These are phyloP conservation scores for Eurytoma californica DNA, from an alignment of 2,888 invertebrate genomes.

Conservation along the genomic window DNA sequence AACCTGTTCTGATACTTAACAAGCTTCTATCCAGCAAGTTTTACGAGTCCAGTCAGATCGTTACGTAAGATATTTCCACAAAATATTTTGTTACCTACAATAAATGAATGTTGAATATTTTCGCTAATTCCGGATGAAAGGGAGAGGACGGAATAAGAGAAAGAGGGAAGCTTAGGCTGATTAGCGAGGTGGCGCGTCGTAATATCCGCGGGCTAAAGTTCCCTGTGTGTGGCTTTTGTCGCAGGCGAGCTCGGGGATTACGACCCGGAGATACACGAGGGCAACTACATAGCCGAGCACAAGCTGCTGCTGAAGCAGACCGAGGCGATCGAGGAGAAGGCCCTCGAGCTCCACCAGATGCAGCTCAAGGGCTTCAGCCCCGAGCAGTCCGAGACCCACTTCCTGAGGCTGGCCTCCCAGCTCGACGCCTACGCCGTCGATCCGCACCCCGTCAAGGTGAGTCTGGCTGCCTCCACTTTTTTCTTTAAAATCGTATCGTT, in stretches of 20 bases:
- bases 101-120: no score
- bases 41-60: no score
- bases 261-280: constrained; percentile 90
- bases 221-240: background rate
- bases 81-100: no score
- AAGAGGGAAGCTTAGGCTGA: no score
- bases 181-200: no score
- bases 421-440: constrained; percentile 98
- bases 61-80: no score
- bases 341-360: constrained; percentile 93
- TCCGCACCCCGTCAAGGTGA: constrained; percentile 97
- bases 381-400: constrained; percentile 91
- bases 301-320: constrained; percentile 95
- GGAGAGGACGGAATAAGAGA: no score
- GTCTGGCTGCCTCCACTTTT: background rate
- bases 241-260: constrained; percentile 96
- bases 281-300: constrained; percentile 93
- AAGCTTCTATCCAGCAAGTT: no score
- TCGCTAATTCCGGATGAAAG: no score
- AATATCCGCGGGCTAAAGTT: no score
- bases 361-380: constrained; percentile 91
- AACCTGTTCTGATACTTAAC: no score
- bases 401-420: constrained; percentile 92
- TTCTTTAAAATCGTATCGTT: background rate
- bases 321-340: constrained; percentile 92